Base-by-base conservation (phyloP, 64 coral and sea anemone species). In the Acropora yongei region DNA sequence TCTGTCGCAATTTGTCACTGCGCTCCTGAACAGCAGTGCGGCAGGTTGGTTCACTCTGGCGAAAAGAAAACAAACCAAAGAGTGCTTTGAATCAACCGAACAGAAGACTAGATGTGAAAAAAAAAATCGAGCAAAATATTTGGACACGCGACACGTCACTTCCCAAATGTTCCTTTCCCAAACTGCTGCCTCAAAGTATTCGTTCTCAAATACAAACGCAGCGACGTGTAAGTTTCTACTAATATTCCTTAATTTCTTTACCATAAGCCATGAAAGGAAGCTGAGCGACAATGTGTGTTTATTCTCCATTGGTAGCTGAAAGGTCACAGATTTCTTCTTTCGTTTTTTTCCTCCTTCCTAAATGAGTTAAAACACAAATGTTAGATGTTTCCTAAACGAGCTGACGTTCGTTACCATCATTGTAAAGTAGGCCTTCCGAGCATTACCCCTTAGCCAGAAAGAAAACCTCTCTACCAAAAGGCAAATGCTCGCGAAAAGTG, bases 231-330 rank as follows among this genome's bases (percentile, higher is more conserved):
- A 30, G 30, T 30, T 30, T 30, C 30, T 30, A 30, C 30, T 30
- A 30, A 30, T 30, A 30, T 30, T 55, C 5, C 51, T 41, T 9
- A 44, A 8, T 46, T 20, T 78, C 43, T 79, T 92, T 39, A 92
- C 90, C 90, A 92, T 84, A 10, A 92, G 80, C 90, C 90, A 92
- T 63, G 80, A 83, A 14, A 92, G 81, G 39, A 84, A 92, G 9
- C 86, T 72, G 0, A 92, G 40, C 4, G 80, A 80, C 81, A 84
- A 84, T 3, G 46, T 13, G 12, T 69, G 81, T 14, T 71, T 84
- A 45, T 84, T 71, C 61, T 84, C 44, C 2, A 44, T 0, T 20
- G 81, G 81, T 3, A 84, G 43, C 30, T 84, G 81, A 61, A 82
- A 77, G 7, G 90, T 77, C 41, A 86, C 90, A 2, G 80, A 80